Evolutionary conservation across 2,888 invertebrate genomes (phyloP).

Genomic region (Lasioglossum leucozonium): DNA sequence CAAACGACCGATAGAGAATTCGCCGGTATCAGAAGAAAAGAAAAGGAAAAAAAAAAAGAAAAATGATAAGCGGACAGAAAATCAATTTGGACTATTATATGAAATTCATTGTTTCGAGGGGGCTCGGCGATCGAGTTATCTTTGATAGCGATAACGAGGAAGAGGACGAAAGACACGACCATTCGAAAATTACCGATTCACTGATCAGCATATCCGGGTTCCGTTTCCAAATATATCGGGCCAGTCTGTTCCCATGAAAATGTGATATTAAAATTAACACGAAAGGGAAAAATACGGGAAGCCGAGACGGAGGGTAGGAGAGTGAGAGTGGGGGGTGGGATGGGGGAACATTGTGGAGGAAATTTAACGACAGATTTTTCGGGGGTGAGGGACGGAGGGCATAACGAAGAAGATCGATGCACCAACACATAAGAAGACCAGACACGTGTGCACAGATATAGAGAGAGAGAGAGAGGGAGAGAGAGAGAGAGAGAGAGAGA

Average conservation of each 20-base stretch:
- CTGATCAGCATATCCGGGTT: slow-evolving; percentile 23
- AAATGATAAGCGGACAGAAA: background rate
- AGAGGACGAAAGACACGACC: background rate
- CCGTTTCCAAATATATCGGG: slow-evolving; percentile 68
- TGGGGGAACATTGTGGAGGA: slow-evolving; percentile 17
- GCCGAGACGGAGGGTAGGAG: slow-evolving; percentile 21
- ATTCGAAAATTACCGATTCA: slow-evolving; percentile 10
- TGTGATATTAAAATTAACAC: slow-evolving; percentile 77
- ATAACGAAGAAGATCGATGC: slow-evolving; percentile 41
- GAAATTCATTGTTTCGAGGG: slow-evolving; percentile 2
- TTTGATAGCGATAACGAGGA: background rate
- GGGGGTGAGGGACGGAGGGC: slow-evolving; percentile 11
- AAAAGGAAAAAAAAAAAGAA: background rate
- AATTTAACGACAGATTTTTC: slow-evolving; percentile 40
- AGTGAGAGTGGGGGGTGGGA: background rate
- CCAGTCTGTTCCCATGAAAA: slow-evolving; percentile 74
- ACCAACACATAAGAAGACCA: slow-evolving; percentile 38
- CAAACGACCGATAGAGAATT: background rate
- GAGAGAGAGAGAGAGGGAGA: background rate
- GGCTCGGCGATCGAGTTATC: background rate
- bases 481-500: too few relatives aligned
- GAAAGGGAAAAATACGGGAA: slow-evolving; percentile 54
- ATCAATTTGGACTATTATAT: background rate
- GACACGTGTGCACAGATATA: slow-evolving; percentile 8
- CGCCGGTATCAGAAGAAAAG: background rate